These are phyloP conservation scores for Falco naumanni DNA, from an alignment of 2,797 vertebrate genomes.

Conservation along the genomic window DNA sequence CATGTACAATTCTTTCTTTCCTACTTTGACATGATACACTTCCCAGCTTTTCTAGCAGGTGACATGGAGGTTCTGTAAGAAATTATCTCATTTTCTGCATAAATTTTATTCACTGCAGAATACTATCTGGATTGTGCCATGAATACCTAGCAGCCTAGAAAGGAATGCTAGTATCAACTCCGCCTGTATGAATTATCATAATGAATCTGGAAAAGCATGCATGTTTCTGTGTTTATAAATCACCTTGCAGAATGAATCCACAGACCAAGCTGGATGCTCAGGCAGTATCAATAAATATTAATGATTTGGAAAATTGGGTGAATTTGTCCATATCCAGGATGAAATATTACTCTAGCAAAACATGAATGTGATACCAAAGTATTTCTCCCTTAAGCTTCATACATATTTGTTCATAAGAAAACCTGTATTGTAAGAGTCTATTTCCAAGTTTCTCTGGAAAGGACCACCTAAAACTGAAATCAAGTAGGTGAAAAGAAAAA, in stretches of 20 bases:
- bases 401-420: not conserved
- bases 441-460: not conserved
- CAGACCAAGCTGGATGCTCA: not conserved
- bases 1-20: not conserved
- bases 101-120: not conserved
- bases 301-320: slow-evolving; percentile 30
- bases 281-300: slow-evolving; percentile 11
- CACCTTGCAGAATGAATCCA: not conserved
- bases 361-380: not conserved
- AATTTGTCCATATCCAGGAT: not conserved
- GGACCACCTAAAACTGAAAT: not conserved
- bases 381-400: not conserved
- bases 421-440: not conserved
- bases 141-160: not conserved
- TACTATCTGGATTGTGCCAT: not conserved
- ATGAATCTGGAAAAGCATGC: not conserved
- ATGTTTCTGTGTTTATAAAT: slow-evolving; percentile 30
- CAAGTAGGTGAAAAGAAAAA: not conserved
- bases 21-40: not conserved
- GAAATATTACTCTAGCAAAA: slow-evolving; percentile 16
- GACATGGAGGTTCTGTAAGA: not conserved
- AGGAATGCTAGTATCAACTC: not conserved
- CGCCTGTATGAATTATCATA: not conserved
- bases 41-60: not conserved
- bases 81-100: not conserved